These are phyloP conservation scores for Cossypha polioptera DNA, from an alignment of 2,797 vertebrate species.

Conservation along the genomic window DNA sequence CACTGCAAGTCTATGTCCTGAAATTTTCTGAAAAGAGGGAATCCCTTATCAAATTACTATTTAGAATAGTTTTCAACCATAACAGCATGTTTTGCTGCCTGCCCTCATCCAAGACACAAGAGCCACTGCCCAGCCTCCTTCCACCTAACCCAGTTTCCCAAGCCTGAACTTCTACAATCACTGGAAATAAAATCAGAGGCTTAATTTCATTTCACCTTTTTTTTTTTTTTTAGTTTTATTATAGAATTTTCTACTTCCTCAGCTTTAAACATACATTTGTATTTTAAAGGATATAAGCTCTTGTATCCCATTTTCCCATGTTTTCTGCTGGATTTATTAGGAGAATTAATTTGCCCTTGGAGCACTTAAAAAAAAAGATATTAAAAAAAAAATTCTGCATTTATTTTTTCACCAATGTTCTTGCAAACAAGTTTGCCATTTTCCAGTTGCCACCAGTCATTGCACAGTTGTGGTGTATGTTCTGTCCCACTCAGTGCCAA, in stretches of 20 bases:
- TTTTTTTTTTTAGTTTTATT: not conserved
- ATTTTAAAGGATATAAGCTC: not conserved
- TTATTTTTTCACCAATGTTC: not conserved
- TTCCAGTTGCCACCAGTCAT: not conserved
- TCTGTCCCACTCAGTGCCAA: not conserved
- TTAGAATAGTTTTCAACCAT: not conserved
- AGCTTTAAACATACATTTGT: not conserved
- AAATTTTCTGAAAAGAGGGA: not conserved
- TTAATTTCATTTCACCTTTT: not conserved
- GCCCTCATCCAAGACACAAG: not conserved
- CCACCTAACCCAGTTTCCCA: not conserved
- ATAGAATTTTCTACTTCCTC: not conserved
- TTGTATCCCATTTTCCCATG: not conserved
- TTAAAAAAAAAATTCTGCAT: not conserved
- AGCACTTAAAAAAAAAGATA: not conserved
- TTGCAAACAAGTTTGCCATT: not conserved
- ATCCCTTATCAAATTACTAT: not conserved
- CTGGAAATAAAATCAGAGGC: not conserved
- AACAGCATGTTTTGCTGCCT: not conserved
- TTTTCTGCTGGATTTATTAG: not conserved
- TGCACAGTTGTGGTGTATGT: not conserved
- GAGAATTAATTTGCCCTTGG: not conserved
- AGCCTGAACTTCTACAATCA: not conserved
- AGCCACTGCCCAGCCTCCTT: not conserved
- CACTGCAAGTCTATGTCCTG: not conserved